phyloP scores from a whole-genome alignment of 2,888 invertebrate genomes.

The Drosophila rubida region DNA sequence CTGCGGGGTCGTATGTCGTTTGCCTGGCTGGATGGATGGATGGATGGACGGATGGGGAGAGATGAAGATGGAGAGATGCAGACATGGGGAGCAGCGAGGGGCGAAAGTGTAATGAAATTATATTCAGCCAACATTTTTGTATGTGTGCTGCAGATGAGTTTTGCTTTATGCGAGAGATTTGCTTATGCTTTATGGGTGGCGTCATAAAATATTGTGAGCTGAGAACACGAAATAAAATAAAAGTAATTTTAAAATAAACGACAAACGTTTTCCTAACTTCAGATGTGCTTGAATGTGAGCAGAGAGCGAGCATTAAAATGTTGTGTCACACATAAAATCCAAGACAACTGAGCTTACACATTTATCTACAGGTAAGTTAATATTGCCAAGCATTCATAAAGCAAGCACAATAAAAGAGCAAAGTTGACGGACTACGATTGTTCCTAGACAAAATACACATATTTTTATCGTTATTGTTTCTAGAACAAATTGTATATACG shows the following conservation, averaged over 20 bases:
- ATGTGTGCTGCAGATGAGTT: slow-evolving; percentile 41
- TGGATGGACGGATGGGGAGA: not conserved
- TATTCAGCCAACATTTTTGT: slow-evolving; percentile 38
- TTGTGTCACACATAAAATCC: slow-evolving; percentile 24
- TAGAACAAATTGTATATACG: too few species aligned
- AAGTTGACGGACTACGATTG: not conserved
- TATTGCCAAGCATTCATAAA: not conserved
- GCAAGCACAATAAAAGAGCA: not conserved
- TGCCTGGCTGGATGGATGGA: not conserved
- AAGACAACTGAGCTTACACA: slow-evolving; percentile 2
- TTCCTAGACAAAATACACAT: too few species aligned
- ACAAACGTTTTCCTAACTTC: slow-evolving; percentile 21
- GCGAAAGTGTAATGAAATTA: slow-evolving; percentile 49
- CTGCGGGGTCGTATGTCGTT: slow-evolving; percentile 10
- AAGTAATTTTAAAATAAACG: slow-evolving; percentile 31
- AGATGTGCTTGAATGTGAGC: not conserved
- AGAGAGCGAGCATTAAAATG: slow-evolving; percentile 24
- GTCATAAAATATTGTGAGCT: slow-evolving; percentile 41
- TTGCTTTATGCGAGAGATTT: slow-evolving; percentile 57
- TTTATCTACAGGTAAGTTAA: not conserved
- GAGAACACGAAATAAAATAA: slow-evolving; percentile 43
- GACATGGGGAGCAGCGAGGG: not conserved
- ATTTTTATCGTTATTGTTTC: too few species aligned
- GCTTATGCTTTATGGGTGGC: slow-evolving; percentile 50
- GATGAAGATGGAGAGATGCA: not conserved